Percentiles rank a stretch among this genome's conserved stretches.
phyloP scores from a whole-genome alignment of 2,888 invertebrate genomes.

The Xylocampa areola region DNA sequence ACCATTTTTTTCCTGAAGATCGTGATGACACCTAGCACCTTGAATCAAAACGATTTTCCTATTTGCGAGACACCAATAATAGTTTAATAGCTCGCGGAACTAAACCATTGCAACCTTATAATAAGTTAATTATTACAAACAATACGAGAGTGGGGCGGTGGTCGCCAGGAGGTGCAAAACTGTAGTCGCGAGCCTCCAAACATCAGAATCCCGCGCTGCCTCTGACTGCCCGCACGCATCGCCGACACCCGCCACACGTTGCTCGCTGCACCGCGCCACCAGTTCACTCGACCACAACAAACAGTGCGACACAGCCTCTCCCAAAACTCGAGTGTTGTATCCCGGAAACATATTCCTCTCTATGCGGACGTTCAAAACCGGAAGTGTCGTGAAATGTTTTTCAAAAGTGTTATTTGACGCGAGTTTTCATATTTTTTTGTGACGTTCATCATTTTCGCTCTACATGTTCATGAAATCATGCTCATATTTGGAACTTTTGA shows the following conservation, averaged over 20 bases:
- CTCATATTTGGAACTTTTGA: conserved; percentile 69
- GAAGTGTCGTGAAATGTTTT: conserved; percentile 81
- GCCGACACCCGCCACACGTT: conserved; percentile 8
- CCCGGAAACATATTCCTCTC: conserved; percentile 41
- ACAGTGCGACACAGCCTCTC: conserved; percentile 35
- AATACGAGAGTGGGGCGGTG: conserved; percentile 76
- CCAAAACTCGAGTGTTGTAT: conserved; percentile 5
- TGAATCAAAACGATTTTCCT: conserved; percentile 54
- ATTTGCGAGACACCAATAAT: conserved; percentile 56
- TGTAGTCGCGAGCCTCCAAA: conserved; percentile 64
- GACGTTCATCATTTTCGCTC: conserved; percentile 60
- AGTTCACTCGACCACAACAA: conserved; percentile 23
- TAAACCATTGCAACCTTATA: conserved; percentile 68
- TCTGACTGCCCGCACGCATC: conserved; percentile 71
- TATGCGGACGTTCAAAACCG: conserved; percentile 74
- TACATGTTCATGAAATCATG: conserved; percentile 64
- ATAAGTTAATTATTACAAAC: conserved; percentile 76
- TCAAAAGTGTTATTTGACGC: conserved; percentile 80
- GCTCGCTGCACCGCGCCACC: conserved; percentile 11
- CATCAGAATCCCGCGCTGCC: conserved; percentile 70
- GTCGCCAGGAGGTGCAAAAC: conserved; percentile 72
- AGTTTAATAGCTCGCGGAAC: conserved; percentile 64
- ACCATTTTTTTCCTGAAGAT: conserved; percentile 31
- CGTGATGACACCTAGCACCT: conserved; percentile 51
- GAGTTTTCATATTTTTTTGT: conserved; percentile 69